Percentiles rank a stretch among this genome's conserved stretches.
Evolutionary conservation across 2,797 vertebrate genomes (phyloP).

Genomic region (Oreochromis mossambicus): DNA sequence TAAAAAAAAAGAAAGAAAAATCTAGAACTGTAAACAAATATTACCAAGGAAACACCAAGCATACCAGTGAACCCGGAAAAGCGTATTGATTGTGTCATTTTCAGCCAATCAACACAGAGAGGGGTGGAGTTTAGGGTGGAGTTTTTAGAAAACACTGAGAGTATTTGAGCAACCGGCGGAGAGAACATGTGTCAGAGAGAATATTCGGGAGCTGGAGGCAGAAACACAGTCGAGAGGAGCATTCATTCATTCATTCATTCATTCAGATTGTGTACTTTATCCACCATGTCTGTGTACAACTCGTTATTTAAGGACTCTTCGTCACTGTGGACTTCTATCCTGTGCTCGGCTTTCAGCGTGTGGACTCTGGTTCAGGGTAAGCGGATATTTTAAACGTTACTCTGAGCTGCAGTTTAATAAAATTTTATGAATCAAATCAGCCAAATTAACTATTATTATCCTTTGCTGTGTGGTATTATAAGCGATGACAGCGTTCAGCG

Average conservation of each 20-base stretch:
- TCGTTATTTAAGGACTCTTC: background rate
- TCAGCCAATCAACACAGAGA: rapidly evolving
- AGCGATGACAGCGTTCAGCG: background rate
- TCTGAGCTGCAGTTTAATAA: background rate
- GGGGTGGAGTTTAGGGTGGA: rapidly evolving
- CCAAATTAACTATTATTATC: background rate
- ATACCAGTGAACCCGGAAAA: background rate
- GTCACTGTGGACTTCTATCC: background rate
- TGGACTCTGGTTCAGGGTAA: background rate
- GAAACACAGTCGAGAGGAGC: background rate
- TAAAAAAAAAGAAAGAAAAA: rapidly evolving
- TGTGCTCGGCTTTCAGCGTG: background rate
- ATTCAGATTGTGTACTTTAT: background rate
- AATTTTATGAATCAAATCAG: background rate
- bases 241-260: background rate
- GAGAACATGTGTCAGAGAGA: background rate
- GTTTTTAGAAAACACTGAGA: background rate
- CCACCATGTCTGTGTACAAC: background rate
- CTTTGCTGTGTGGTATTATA: rapidly evolving
- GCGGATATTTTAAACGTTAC: background rate
- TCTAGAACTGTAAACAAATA: background rate
- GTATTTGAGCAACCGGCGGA: background rate
- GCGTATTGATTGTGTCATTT: rapidly evolving
- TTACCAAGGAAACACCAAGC: background rate
- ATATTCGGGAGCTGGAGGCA: background rate